Conservation (phyloP, 1,140 invertebrate species). For the honey bee (Apis mellifera) region Amel_HAv3.1 CM009939.2:6196001-6196500, state of each 20-base stretch:
- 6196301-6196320: neutral
- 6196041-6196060: neutral
- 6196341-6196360: neutral
- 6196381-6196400: neutral
- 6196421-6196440: neutral
- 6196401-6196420: neutral
- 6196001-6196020: conserved; percentile 2
- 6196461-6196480: neutral
- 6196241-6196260: neutral
- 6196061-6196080: neutral
- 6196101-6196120: neutral
- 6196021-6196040: neutral
- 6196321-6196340: neutral
- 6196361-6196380: neutral
- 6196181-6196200: too few relatives aligned
- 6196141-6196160: too few relatives aligned
- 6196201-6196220: too few relatives aligned
- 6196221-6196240: too few relatives aligned
- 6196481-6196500: neutral
- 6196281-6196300: too few relatives aligned
- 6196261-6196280: neutral
- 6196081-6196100: too few relatives aligned
- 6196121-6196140: too few relatives aligned
- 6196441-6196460: neutral
- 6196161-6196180: too few relatives aligned